phyloP scores from a whole-genome alignment of 2,888 invertebrate species.

The Epiblema foenella region DNA sequence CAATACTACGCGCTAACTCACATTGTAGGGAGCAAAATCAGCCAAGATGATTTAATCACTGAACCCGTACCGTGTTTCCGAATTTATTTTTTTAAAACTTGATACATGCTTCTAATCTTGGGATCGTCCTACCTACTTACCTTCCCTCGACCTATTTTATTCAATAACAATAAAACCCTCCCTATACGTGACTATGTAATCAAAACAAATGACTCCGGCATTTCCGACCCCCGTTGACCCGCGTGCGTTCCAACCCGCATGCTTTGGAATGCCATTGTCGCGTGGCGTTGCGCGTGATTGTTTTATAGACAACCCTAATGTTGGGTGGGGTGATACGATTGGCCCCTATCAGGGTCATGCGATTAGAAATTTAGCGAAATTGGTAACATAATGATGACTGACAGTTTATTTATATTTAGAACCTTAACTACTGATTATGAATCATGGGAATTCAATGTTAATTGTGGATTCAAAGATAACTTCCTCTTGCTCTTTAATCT shows the following conservation, averaged over 20 bases:
- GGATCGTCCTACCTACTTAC: not conserved
- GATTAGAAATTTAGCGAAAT: not conserved
- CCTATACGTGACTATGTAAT: conserved; percentile 2
- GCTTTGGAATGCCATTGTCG: conserved; percentile 39
- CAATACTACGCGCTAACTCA: no score
- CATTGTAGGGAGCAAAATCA: no score
- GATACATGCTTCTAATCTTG: no score
- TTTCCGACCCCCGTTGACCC: conserved; percentile 24
- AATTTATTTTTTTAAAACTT: no score
- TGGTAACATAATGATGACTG: not conserved
- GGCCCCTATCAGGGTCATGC: conserved; percentile 6
- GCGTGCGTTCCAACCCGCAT: conserved; percentile 28
- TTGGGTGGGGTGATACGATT: conserved; percentile 36
- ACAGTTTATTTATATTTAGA: not conserved
- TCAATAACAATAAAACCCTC: not conserved
- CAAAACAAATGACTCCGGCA: conserved; percentile 5
- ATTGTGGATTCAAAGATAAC: no score
- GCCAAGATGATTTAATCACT: no score
- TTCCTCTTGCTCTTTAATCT: no score
- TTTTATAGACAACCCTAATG: conserved; percentile 49
- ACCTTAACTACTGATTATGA: not conserved
- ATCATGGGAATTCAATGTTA: no score
- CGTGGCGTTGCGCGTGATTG: conserved; percentile 50
- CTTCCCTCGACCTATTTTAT: not conserved
- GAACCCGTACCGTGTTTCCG: no score